Conservation (phyloP, 2,797 vertebrate genomes). For the Megalops cyprinoides region DNA sequence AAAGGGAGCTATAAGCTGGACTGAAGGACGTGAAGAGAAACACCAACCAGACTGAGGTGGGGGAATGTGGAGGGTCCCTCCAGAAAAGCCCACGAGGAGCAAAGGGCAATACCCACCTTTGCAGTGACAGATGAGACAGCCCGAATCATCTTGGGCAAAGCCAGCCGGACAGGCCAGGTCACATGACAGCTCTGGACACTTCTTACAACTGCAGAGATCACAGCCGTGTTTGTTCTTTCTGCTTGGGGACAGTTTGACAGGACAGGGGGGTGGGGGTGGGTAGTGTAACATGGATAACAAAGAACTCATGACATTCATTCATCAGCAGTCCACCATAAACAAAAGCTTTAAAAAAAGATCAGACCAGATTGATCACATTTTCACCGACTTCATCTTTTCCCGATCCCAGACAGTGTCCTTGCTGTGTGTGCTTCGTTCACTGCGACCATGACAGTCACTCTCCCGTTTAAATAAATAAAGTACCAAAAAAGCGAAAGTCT, state of each 20-base stretch:
- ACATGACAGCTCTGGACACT: conserved; percentile 75
- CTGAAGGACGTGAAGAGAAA: too few species aligned
- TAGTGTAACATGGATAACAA: conserved; percentile 32
- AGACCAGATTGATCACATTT: too few species aligned
- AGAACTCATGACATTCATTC: neutral
- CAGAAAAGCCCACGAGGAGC: too few species aligned
- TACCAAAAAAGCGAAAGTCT: too few species aligned
- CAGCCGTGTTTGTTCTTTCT: conserved; percentile 84
- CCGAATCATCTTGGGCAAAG: conserved; percentile 72
- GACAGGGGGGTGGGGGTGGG: neutral
- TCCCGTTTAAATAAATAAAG: too few species aligned
- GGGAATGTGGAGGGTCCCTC: too few species aligned
- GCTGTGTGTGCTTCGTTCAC: too few species aligned
- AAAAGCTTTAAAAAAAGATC: neutral
- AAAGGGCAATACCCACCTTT: conserved; percentile 67
- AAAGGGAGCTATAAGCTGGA: too few species aligned
- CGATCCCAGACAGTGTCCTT: too few species aligned
- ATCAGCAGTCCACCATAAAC: neutral
- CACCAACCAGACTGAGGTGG: too few species aligned
- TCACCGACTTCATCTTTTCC: too few species aligned
- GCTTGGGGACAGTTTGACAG: conserved; percentile 38
- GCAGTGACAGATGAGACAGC: conserved; percentile 78
- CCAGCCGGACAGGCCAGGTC: conserved; percentile 76
- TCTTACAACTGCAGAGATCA: conserved; percentile 81
- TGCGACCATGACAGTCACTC: too few species aligned